Conservation (phyloP, 2,888 invertebrate genomes). For the Heterodera filipjevi region DNA sequence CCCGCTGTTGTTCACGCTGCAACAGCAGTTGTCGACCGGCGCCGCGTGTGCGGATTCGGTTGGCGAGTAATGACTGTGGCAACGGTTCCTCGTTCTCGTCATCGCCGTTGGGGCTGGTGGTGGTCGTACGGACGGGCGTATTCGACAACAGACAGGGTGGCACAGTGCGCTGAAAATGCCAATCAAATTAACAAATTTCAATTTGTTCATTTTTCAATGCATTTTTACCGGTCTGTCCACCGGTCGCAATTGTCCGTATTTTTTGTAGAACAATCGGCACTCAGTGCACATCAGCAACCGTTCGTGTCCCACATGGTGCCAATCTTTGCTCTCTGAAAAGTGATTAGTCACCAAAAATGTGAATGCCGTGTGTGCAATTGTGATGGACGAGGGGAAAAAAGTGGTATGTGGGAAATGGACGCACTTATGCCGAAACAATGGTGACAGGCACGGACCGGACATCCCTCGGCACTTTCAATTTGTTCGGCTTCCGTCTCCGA, state of each 20-base stretch:
- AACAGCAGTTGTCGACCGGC: conserved; percentile 16
- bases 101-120: conserved; percentile 23
- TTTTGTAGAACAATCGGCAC: conserved; percentile 78
- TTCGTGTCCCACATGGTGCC: conserved; percentile 78
- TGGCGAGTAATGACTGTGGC: neutral
- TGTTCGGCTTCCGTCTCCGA: conserved; percentile 50
- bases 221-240: conserved; percentile 64
- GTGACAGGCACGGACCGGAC: conserved; percentile 72
- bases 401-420: too few species aligned
- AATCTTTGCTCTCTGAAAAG: conserved; percentile 74
- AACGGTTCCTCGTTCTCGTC: conserved; percentile 28
- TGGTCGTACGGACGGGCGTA: conserved; percentile 14
- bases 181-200: neutral
- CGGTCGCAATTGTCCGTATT: conserved; percentile 75
- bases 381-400: too few species aligned
- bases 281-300: conserved; percentile 77
- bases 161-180: conserved; percentile 24
- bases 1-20: conserved; percentile 2
- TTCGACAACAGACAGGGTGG: conserved; percentile 32
- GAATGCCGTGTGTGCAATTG: too few species aligned
- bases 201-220: too few species aligned
- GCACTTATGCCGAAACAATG: conserved; percentile 78
- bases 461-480: conserved; percentile 69
- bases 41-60: conserved; percentile 35
- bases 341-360: too few species aligned